Evolutionary conservation across 2,888 invertebrate genomes (phyloP).

Genomic region (Luperina nickerlii): DNA sequence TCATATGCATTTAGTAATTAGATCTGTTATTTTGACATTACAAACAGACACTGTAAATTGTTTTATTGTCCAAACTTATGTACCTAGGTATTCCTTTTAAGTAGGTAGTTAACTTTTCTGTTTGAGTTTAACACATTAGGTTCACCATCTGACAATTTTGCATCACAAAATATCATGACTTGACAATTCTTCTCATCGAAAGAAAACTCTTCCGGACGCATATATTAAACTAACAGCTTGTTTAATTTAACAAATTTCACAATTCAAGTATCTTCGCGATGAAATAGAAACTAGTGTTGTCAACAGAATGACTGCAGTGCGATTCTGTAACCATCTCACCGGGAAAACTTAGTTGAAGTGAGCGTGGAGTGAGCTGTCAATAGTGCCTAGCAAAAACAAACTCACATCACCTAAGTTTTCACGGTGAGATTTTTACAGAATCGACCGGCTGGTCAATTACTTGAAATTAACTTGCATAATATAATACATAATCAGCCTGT

Average conservation of each 20-base stretch:
- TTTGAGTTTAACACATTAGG: background rate
- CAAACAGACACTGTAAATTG: too few species aligned
- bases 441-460: background rate
- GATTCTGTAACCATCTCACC: too few species aligned
- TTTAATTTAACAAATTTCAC: slow-evolving; percentile 58
- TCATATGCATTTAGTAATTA: too few species aligned
- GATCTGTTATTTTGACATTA: too few species aligned
- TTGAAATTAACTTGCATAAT: background rate
- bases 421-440: too few species aligned
- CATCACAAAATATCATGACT: slow-evolving; percentile 35
- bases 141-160: background rate
- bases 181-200: background rate
- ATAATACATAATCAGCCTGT: background rate
- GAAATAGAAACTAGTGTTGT: slow-evolving; percentile 41
- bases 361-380: too few species aligned
- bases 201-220: slow-evolving; percentile 28
- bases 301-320: slow-evolving; percentile 9
- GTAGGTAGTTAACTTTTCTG: too few species aligned
- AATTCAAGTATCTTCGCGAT: slow-evolving; percentile 8
- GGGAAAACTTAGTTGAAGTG: too few species aligned
- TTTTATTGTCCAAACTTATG: background rate
- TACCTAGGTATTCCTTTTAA: background rate
- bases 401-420: too few species aligned
- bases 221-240: slow-evolving; percentile 37
- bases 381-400: too few species aligned